phyloP scores from a whole-genome alignment of 92 coral and sea anemone genomes.

The Umimayanthus chanpuru region DNA sequence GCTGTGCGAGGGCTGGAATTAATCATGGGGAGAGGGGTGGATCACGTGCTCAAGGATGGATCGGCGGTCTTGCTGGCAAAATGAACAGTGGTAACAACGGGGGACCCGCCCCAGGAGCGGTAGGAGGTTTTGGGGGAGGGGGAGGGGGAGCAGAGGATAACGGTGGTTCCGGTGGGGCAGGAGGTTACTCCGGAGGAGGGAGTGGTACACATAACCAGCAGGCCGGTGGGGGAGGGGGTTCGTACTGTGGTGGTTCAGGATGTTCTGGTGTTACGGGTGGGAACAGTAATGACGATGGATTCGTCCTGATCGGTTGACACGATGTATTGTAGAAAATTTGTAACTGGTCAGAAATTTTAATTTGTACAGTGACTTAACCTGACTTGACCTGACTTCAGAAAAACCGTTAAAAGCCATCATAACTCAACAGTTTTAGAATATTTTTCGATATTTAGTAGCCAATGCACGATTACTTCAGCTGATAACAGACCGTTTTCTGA shows the following conservation, averaged over 20 bases:
- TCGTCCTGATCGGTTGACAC: constrained; percentile 41
- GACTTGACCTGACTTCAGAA: too few relatives aligned
- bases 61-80: constrained; percentile 72
- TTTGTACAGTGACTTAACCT: too few relatives aligned
- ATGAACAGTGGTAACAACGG: constrained; percentile 79
- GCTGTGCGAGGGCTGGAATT: constrained; percentile 49
- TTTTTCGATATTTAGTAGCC: too few relatives aligned
- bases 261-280: constrained; percentile 61
- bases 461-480: too few relatives aligned
- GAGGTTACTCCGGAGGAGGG: constrained; percentile 85
- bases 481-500: too few relatives aligned
- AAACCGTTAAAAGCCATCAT: too few relatives aligned
- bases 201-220: constrained; percentile 43
- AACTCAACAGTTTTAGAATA: too few relatives aligned
- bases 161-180: constrained; percentile 80
- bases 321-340: too few relatives aligned
- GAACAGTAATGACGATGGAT: constrained; percentile 54
- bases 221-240: constrained; percentile 82
- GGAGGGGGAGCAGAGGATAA: constrained; percentile 75
- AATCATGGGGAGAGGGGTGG: constrained; percentile 69
- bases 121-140: constrained; percentile 82
- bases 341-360: too few relatives aligned
- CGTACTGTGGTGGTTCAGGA: constrained; percentile 46
- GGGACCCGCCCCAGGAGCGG: constrained; percentile 82
- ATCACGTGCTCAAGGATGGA: constrained; percentile 66